Evolutionary conservation across 2,888 invertebrate species (phyloP).

Genomic region (Latrodectus elegans): DNA sequence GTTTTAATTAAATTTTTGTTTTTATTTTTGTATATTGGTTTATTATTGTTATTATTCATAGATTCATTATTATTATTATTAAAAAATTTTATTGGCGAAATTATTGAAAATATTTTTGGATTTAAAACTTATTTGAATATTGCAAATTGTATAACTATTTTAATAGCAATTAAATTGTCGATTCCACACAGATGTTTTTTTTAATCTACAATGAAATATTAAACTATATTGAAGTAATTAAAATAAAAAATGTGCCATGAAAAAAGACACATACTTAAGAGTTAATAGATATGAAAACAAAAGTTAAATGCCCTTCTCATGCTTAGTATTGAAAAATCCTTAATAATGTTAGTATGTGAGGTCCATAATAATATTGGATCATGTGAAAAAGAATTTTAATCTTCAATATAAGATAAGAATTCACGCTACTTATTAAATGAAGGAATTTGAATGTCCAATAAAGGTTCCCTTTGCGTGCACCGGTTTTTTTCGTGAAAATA

Average conservation of each 20-base stretch:
- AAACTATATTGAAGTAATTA: not conserved
- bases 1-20: no score
- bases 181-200: no score
- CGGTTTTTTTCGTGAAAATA: no score
- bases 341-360: no score
- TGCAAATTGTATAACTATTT: not conserved
- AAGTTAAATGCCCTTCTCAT: not conserved
- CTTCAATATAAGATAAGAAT: not conserved
- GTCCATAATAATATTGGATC: no score
- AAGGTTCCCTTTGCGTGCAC: no score
- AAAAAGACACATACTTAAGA: not conserved
- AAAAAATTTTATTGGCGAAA: not conserved
- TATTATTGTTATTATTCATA: no score
- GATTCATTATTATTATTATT: not conserved
- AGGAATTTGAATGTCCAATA: no score
- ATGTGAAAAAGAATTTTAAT: not conserved
- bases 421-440: no score
- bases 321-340: no score
- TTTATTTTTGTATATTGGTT: no score
- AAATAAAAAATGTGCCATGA: not conserved
- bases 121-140: not conserved
- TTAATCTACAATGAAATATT: no score
- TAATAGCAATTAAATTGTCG: not conserved
- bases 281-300: not conserved
- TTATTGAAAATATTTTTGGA: not conserved